phyloP scores from a whole-genome alignment of 2,797 vertebrate genomes.

The Malurus leucopterus region DNA sequence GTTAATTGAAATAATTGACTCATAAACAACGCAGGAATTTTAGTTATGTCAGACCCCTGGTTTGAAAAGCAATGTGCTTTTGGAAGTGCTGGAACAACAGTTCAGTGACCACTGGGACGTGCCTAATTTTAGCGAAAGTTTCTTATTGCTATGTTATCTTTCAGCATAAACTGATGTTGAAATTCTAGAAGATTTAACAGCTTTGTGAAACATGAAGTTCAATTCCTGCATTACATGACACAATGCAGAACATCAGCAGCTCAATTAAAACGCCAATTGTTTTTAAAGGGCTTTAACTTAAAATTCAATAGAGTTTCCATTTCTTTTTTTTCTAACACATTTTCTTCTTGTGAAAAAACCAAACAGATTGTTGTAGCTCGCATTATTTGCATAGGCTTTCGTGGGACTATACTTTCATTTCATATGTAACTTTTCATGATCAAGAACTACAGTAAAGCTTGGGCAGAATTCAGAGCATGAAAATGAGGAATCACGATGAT shows the following conservation, averaged over 20 bases:
- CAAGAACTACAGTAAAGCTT: not conserved
- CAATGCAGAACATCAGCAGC: conserved; percentile 34
- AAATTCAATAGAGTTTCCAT: not conserved
- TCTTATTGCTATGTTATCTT: conserved; percentile 24
- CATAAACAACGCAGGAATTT: conserved; percentile 42
- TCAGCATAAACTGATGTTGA: conserved; percentile 19
- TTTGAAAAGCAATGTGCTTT: conserved; percentile 2
- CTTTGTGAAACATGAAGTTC: conserved; percentile 11
- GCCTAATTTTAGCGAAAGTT: conserved; percentile 25
- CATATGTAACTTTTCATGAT: not conserved
- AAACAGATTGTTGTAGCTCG: not conserved
- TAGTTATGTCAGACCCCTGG: not conserved
- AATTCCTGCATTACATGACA: conserved; percentile 17
- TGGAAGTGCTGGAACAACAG: conserved; percentile 37
- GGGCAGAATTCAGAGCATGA: not conserved
- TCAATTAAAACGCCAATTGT: not conserved
- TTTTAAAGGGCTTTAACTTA: not conserved
- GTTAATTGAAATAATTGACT: conserved; percentile 1
- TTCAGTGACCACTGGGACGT: conserved; percentile 44
- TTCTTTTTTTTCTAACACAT: not conserved
- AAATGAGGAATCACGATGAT: not conserved
- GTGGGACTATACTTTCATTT: not conserved
- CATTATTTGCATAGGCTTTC: not conserved
- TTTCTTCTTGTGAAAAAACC: not conserved
- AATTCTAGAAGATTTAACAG: conserved; percentile 34